Evolutionary conservation across 2,113 vertebrate genomes (phyloP).

Genomic region (Columba janthina): DNA sequence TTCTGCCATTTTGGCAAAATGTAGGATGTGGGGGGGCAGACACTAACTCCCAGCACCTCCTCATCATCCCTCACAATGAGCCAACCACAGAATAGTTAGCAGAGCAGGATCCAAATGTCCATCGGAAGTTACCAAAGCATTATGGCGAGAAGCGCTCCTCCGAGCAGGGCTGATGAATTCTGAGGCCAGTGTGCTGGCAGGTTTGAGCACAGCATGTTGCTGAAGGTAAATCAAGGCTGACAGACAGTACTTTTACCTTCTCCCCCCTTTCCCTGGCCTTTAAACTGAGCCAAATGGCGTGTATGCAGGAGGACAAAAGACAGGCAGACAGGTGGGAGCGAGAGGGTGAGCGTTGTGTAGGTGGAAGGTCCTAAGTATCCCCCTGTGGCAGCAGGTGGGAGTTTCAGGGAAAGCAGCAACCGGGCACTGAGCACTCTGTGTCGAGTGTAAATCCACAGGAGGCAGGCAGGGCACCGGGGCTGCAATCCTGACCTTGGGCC

Average conservation of each 20-base stretch:
- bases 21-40: background rate
- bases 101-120: background rate
- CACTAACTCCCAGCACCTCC: background rate
- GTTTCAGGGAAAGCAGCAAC: background rate
- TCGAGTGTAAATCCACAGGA: background rate
- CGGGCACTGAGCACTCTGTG: background rate
- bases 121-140: background rate
- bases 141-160: background rate
- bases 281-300: background rate
- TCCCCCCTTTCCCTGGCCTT: background rate
- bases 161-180: background rate
- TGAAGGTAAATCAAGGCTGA: slow-evolving; percentile 48
- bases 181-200: background rate
- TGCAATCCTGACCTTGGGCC: slow-evolving; percentile 62
- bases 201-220: background rate
- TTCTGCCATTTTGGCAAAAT: background rate
- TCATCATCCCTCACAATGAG: background rate
- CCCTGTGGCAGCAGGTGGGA: background rate
- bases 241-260: background rate
- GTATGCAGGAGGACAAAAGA: background rate
- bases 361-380: background rate
- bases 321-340: rapidly evolving
- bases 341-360: background rate
- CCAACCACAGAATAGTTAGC: background rate
- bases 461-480: slow-evolving; percentile 5